A percentile compares a stretch with the other conserved stretches of the same genome.
phyloP scores from a whole-genome alignment of 2,888 invertebrate genomes.

The Athripsodes cinereus region DNA sequence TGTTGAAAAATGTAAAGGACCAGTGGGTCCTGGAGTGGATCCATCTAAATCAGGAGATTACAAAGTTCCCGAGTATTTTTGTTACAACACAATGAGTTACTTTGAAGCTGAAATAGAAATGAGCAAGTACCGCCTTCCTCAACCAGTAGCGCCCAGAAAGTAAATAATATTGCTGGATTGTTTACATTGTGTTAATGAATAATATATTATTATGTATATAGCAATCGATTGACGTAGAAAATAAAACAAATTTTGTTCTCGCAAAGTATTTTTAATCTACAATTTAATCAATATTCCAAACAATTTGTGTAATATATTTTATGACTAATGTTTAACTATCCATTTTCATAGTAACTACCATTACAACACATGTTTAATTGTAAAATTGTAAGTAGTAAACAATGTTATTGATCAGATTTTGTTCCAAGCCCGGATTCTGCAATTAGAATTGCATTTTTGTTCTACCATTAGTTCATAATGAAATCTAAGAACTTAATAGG shows the following conservation, averaged over 20 bases:
- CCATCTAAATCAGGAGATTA: conserved; percentile 61
- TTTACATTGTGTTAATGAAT: not conserved
- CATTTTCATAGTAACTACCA: too few relatives aligned
- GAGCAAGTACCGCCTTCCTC: conserved; percentile 70
- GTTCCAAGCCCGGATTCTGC: too few relatives aligned
- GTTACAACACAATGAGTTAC: conserved; percentile 69
- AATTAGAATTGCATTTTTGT: too few relatives aligned
- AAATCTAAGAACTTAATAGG: too few relatives aligned
- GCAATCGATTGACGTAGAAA: not conserved
- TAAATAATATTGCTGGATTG: not conserved
- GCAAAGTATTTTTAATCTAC: not conserved
- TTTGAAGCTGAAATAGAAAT: conserved; percentile 84
- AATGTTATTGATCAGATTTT: too few relatives aligned
- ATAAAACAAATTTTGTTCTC: not conserved
- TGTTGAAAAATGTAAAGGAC: conserved; percentile 46
- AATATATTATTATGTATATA: not conserved
- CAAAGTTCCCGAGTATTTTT: conserved; percentile 85
- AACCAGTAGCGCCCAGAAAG: conserved; percentile 49
- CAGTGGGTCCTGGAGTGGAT: conserved; percentile 68
- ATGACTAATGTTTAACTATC: too few relatives aligned
- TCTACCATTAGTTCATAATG: too few relatives aligned
- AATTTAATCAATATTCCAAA: too few relatives aligned
- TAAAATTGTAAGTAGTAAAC: too few relatives aligned
- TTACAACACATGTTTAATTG: too few relatives aligned
- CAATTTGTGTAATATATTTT: too few relatives aligned